Evolutionary conservation across 2,888 invertebrate genomes (phyloP), one percentile per base, ranked within the genome.

Genomic region (Plusia festucae): DNA sequence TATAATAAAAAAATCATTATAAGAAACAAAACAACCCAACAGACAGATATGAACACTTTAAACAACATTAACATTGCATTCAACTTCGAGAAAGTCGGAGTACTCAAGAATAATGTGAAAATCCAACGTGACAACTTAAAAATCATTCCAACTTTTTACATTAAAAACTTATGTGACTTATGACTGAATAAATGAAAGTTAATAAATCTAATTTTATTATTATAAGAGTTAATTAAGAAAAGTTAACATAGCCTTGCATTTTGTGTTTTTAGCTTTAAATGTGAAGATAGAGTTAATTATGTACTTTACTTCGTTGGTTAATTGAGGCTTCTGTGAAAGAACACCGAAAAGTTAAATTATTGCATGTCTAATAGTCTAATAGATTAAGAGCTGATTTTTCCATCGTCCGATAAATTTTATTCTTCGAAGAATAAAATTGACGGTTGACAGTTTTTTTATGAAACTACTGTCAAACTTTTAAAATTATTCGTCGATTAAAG

Each of bases 71-170:
- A 40, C 40, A n/a, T n/a, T 40, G 40, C 40, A 40, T n/a, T 7
- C n/a, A 40, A 40, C 40, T 40, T n/a, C n/a, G 5, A 13, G n/a
- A 40, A 34, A 15, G 15, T n/a, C 15, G 5, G 5, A 20, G 5
- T 0, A 20, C 6, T n/a, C 20, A 20, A 20, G 20, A 18, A 49
- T 49, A 49, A 18, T 49, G 16, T 49, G 49, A 56, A 70, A 53
- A 34, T 56, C 52, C 8, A 44, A 75, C 18, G 32, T 52, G 6
- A 11, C 15, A 56, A 64, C 53, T 44, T 49, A 57, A 53, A 75
- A 40, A 51, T 3, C 22, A 30, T 22, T 72, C 20, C 30, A 73
- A 76, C 54, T 66, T 76, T 65, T 72, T 61, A 51, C 44, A 73
- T 72, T 34, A 60, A 62, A 57, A 73, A 74, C 59, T 70, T 64